Evolutionary conservation across 2,797 vertebrate species (phyloP).

Genomic region (Enteromius anoplus): DNA sequence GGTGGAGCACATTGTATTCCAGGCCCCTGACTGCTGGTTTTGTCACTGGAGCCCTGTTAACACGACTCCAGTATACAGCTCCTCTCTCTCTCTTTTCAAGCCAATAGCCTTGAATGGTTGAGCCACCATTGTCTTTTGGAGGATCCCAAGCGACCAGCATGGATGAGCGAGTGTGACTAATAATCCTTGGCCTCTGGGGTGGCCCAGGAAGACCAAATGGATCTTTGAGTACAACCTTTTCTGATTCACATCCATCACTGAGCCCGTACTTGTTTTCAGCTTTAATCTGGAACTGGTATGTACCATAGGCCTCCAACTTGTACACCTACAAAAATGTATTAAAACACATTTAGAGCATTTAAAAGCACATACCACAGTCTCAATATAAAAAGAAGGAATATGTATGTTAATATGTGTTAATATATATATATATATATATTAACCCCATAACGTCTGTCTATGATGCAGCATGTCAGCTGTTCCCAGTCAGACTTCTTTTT

Average conservation of each 20-base stretch:
- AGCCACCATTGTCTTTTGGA: constrained; percentile 91
- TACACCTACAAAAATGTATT: constrained; percentile 79
- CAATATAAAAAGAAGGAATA: neutral
- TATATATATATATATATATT: constrained; percentile 29
- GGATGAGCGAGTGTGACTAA: constrained; percentile 82
- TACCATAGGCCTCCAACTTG: constrained; percentile 87
- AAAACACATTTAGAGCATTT: constrained; percentile 10
- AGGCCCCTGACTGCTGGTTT: constrained; percentile 89
- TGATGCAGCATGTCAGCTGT: constrained; percentile 84
- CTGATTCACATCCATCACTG: constrained; percentile 97
- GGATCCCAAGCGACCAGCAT: constrained; percentile 95
- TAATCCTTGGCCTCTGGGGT: constrained; percentile 89
- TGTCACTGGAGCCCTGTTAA: constrained; percentile 91
- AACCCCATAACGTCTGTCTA: constrained; percentile 91
- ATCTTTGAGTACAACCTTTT: constrained; percentile 92
- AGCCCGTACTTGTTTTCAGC: constrained; percentile 93
- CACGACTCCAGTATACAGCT: constrained; percentile 92
- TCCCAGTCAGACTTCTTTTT: constrained; percentile 96
- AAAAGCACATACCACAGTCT: neutral
- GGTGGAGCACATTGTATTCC: constrained; percentile 86
- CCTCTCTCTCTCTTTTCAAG: constrained; percentile 95
- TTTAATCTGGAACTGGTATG: constrained; percentile 92
- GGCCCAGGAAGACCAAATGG: constrained; percentile 94
- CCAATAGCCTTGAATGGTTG: constrained; percentile 96
- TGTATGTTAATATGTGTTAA: neutral